These are phyloP conservation scores for Diploscapter pachys DNA, from an alignment of 1,140 invertebrate genomes.

Conservation along the genomic window DNA sequence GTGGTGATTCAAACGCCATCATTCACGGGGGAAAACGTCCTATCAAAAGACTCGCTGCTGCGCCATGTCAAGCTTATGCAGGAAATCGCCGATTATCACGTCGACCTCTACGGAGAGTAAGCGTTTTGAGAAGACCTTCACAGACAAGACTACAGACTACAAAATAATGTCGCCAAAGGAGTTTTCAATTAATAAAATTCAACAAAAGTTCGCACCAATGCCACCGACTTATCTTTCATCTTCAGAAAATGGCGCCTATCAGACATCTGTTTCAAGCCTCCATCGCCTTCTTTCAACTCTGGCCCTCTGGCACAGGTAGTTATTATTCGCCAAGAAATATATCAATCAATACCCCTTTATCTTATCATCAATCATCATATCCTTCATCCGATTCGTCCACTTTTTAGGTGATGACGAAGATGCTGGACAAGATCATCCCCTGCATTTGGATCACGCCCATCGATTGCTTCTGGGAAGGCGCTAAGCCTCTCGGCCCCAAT, in stretches of 20 bases:
- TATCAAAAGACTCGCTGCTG: slow-evolving; percentile 51
- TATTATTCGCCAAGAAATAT: too few species aligned
- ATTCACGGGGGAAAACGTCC: slow-evolving; percentile 45
- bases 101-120: slow-evolving; percentile 58
- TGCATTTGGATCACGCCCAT: slow-evolving; percentile 94
- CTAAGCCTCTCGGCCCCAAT: slow-evolving; percentile 70
- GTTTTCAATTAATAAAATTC: background rate
- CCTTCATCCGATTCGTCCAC: too few species aligned
- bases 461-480: slow-evolving; percentile 99
- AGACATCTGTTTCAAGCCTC: slow-evolving; percentile 58
- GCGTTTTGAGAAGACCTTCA: slow-evolving; percentile 6
- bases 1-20: slow-evolving; percentile 58
- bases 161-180: background rate
- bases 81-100: slow-evolving; percentile 54
- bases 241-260: slow-evolving; percentile 53
- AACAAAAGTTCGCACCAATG: background rate
- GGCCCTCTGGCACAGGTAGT: slow-evolving; percentile 34
- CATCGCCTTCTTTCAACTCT: slow-evolving; percentile 40
- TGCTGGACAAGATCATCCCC: slow-evolving; percentile 70
- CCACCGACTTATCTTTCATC: slow-evolving; percentile 1
- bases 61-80: slow-evolving; percentile 55
- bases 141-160: too few species aligned
- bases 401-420: slow-evolving; percentile 33
- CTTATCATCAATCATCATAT: too few species aligned
- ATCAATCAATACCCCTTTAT: too few species aligned